phyloP scores from a whole-genome alignment of 2,888 invertebrate species.

The Hydrotaea cyrtoneurina region DNA sequence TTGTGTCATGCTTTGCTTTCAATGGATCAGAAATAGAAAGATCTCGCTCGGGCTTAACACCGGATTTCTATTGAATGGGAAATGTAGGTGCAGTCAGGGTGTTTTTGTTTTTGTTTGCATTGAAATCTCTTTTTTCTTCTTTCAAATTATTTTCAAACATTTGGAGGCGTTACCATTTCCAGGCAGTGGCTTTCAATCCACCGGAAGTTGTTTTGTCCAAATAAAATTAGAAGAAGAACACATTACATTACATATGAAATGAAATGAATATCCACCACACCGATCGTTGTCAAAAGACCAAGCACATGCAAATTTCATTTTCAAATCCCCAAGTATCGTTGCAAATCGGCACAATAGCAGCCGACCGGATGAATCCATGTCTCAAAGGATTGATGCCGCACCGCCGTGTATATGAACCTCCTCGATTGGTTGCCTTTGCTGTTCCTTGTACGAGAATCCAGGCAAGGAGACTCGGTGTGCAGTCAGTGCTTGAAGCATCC shows the following conservation, averaged over 20 bases:
- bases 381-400: conserved; percentile 71
- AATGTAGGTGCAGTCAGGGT: not conserved
- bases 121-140: not conserved
- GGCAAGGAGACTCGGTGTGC: conserved; percentile 17
- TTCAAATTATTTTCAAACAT: conserved; percentile 24
- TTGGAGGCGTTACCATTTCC: conserved; percentile 52
- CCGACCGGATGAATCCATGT: conserved; percentile 75
- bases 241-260: conserved; percentile 46
- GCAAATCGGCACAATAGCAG: conserved; percentile 56
- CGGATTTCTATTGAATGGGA: not conserved
- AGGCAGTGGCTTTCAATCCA: conserved; percentile 1
- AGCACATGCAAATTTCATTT: conserved; percentile 61
- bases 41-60: not conserved
- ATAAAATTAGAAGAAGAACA: conserved; percentile 28
- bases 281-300: conserved; percentile 1
- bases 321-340: conserved; percentile 5
- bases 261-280: conserved; percentile 57
- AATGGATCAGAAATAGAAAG: not conserved
- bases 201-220: conserved; percentile 55
- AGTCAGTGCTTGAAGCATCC: conserved; percentile 50
- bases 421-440: not conserved
- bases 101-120: no score
- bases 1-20: conserved; percentile 30
- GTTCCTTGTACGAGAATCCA: conserved; percentile 22
- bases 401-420: conserved; percentile 37